Conservation (phyloP, 2,113 vertebrate species). For the Pseudorasbora parva region DNA sequence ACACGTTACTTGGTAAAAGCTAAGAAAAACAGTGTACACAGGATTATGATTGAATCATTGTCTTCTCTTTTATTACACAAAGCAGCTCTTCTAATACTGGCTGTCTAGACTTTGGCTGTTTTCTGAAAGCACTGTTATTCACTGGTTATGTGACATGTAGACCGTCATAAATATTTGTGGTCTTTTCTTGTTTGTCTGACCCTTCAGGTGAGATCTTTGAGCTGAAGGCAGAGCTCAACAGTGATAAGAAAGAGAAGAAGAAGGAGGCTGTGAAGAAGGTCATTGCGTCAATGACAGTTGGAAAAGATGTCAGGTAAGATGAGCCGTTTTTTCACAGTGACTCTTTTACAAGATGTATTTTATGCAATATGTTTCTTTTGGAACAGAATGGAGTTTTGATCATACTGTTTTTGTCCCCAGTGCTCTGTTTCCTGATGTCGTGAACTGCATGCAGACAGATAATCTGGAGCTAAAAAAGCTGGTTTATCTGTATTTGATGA, state of each 20-base stretch:
- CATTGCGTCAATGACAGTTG: conserved; percentile 97
- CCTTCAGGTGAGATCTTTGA: conserved; percentile 95
- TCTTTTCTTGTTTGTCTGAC: background rate
- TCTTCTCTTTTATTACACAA: background rate
- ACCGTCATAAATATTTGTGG: background rate
- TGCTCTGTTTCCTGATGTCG: conserved; percentile 95
- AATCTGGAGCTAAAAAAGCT: conserved; percentile 98
- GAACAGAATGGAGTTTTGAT: background rate
- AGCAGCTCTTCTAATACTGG: background rate
- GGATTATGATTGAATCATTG: background rate
- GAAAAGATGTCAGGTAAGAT: conserved; percentile 94
- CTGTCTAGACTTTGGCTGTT: background rate
- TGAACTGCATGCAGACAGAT: conserved; percentile 99
- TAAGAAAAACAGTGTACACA: background rate
- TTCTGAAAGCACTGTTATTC: background rate
- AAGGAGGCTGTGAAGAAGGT: conserved; percentile 99
- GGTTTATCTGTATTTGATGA: conserved; percentile 98
- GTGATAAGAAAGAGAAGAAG: conserved; percentile 99
- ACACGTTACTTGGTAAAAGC: background rate
- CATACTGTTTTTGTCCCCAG: conserved; percentile 65
- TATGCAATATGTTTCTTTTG: background rate
- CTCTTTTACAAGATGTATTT: background rate
- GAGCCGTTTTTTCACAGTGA: too few species aligned
- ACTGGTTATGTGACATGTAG: background rate
- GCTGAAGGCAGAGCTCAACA: conserved; percentile 97